Base-by-base conservation (phyloP, 1,140 invertebrate genomes). In the Drosophila sucinea region DNA sequence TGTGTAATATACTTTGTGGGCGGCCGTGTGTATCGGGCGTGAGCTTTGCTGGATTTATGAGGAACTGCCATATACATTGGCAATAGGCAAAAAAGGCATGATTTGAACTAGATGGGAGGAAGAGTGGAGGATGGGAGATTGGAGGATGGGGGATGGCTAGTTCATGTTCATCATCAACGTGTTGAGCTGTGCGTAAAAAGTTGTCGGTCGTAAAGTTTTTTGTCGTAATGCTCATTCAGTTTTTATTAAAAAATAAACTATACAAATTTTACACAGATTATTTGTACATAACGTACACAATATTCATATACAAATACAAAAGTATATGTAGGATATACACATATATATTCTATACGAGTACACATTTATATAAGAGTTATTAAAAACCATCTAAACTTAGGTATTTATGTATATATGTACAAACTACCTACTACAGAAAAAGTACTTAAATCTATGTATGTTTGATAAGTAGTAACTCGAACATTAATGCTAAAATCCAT, bases 191-290 rank as follows among this genome's bases (percentile, higher is more conserved):
- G 78, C 65, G 67, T 61, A 82, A 82, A 81, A 86, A 82, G 67
- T 86, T 86, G 33, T 51, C 23, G 56, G 54, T 86, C 83, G 79
- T 86, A 86, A 86, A 86, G 44, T 67, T 79, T 65, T 77, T 61
- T 61, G 70, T 64, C 56, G 72, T 64, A 74, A 74, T 75, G 83
- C 68, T 87, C 83, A 77, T 87, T 87, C 55, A 55, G 76, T 65
- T 86, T 86, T 86, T 86, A 86, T 86, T 86, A 86, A 86, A 86
- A 86, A 86, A 87, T 80, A 87, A 83, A 87, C 83, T 83, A 87
- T 89, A 86, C 83, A 86, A 86, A 87, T 86, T 86, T 86, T 81
- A 86, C 79, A 87, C 64, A 86, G 75, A 79, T 86, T 79, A 86
- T 82, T 67, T 79, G 76, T 82, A 86, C 66, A 76, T 76, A 76